A percentile compares a stretch with the other conserved stretches of the same genome.
These are phyloP conservation scores for Cantharis lateralis DNA, from an alignment of 2,888 invertebrate species.

Conservation along the genomic window DNA sequence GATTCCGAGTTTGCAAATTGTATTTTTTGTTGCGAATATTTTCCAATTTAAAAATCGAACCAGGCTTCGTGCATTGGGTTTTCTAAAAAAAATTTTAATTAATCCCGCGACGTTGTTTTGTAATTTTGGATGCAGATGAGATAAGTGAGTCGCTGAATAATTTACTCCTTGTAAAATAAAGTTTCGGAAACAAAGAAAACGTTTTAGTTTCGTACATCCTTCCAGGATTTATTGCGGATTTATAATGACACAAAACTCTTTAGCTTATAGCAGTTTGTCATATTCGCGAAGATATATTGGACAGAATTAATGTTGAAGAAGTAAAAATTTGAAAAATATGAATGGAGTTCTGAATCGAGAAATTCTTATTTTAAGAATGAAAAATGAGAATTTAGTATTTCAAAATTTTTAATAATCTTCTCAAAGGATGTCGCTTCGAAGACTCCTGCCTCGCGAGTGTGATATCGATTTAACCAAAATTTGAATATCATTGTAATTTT, in stretches of 20 bases:
- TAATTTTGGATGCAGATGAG: neutral
- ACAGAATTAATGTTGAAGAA: neutral
- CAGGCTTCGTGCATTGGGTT: neutral
- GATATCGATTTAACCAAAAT: neutral
- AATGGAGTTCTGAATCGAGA: neutral
- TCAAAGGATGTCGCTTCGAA: neutral
- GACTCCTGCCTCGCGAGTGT: neutral
- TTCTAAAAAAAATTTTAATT: neutral
- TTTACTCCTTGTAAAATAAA: neutral
- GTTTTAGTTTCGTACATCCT: neutral
- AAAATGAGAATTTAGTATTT: neutral
- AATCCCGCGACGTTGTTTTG: neutral
- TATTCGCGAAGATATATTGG: neutral
- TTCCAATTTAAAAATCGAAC: neutral
- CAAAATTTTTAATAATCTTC: neutral
- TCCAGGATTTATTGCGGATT: neutral
- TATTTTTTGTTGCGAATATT: neutral
- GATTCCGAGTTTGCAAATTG: neutral
- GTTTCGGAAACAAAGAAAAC: neutral
- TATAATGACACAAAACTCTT: slow-evolving; percentile 2
- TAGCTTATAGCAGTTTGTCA: neutral
- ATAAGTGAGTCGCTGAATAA: neutral
- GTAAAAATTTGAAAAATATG: neutral
- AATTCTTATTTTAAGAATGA: neutral
- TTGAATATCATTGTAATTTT: neutral